Conservation (phyloP, 2,113 vertebrate species). For the Myodes glareolus region DNA sequence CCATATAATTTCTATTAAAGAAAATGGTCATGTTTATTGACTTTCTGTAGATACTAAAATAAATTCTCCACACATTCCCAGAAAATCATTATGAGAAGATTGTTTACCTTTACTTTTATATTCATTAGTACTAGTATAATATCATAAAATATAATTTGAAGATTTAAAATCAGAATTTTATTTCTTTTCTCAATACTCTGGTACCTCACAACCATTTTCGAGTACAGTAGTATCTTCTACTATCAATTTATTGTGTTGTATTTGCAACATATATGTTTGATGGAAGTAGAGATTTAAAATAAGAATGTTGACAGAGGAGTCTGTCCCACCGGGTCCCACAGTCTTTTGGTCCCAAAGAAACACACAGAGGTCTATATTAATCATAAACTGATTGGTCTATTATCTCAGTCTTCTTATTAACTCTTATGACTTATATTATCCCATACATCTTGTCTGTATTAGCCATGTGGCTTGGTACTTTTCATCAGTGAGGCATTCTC, state of each 20-base stretch:
- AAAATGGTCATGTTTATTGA: not conserved
- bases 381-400: too few relatives aligned
- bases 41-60: not conserved
- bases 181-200: not conserved
- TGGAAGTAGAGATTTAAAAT: not conserved
- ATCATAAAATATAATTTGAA: conserved; percentile 12
- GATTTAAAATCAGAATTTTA: not conserved
- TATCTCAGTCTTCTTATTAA: too few relatives aligned
- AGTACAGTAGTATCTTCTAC: not conserved
- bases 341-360: too few relatives aligned
- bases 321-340: too few relatives aligned
- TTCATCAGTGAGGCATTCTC: too few relatives aligned
- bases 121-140: not conserved
- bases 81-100: not conserved
- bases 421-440: too few relatives aligned
- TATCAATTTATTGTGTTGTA: not conserved
- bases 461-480: too few relatives aligned
- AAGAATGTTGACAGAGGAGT: too few relatives aligned
- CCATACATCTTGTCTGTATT: too few relatives aligned
- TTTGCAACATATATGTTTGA: not conserved
- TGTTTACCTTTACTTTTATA: not conserved
- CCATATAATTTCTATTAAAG: not conserved
- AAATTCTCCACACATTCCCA: not conserved
- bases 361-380: too few relatives aligned
- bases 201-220: not conserved